phyloP scores from a whole-genome alignment of 1,140 invertebrate genomes.

The Drosophila micromelanica region DNA sequence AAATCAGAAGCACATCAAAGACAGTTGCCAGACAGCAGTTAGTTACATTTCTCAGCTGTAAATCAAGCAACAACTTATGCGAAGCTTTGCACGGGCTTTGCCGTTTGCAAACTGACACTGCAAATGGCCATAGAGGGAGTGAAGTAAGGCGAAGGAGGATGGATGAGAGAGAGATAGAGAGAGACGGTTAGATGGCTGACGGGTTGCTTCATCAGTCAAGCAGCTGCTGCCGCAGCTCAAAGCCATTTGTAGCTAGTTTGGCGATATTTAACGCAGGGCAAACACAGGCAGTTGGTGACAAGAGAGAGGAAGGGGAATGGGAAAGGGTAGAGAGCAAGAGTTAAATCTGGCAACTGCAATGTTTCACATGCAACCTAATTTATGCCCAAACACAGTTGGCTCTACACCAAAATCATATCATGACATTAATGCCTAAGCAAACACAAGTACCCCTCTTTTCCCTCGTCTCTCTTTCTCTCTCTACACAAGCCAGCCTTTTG shows the following conservation, averaged over 20 bases:
- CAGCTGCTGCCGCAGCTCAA: constrained; percentile 13
- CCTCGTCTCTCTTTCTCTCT: neutral
- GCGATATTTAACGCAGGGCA: constrained; percentile 13
- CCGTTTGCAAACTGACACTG: constrained; percentile 41
- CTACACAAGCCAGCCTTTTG: too few species aligned
- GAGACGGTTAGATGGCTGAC: constrained; percentile 7
- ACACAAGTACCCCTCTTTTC: neutral
- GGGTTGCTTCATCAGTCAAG: constrained; percentile 23
- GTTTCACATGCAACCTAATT: constrained; percentile 4
- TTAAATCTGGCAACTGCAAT: neutral
- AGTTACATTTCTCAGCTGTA: constrained; percentile 37
- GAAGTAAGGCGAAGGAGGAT: neutral
- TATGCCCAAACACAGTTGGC: neutral
- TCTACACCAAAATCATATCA: constrained; percentile 12
- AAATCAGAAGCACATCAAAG: constrained; percentile 30
- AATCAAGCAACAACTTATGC: constrained; percentile 46
- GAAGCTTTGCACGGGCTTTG: constrained; percentile 26
- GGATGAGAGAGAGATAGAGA: neutral
- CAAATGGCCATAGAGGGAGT: constrained; percentile 9
- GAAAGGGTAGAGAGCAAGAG: neutral
- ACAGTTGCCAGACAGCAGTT: constrained; percentile 13
- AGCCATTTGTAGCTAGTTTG: constrained; percentile 23
- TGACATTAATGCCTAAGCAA: neutral
- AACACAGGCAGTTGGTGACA: constrained; percentile 12
- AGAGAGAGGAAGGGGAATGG: neutral